phyloP scores from a whole-genome alignment of 1,140 invertebrate genomes.

The Drosophila subpulchrella region DNA sequence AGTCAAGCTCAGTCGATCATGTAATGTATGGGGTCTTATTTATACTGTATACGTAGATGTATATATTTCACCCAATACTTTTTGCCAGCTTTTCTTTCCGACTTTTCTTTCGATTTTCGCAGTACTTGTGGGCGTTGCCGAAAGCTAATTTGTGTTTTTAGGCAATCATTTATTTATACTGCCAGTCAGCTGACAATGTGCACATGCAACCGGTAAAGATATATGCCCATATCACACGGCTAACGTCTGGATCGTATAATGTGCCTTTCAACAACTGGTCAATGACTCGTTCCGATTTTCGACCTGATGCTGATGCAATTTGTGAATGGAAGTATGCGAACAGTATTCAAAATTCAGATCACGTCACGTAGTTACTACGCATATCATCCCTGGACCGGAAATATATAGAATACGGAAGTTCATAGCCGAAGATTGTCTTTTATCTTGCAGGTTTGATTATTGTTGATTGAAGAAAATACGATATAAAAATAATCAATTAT shows the following conservation, averaged over 20 bases:
- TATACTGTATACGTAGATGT: neutral
- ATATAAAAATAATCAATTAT: too few species aligned
- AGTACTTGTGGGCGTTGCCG: slow-evolving; percentile 8
- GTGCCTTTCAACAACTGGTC: slow-evolving; percentile 25
- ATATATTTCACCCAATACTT: neutral
- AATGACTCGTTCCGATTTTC: slow-evolving; percentile 14
- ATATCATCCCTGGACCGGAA: slow-evolving; percentile 23
- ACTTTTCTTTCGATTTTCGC: slow-evolving; percentile 3
- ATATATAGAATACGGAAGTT: slow-evolving; percentile 14
- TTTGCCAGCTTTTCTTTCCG: slow-evolving; percentile 12
- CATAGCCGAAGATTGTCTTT: neutral
- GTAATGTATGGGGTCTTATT: slow-evolving; percentile 9
- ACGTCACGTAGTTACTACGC: slow-evolving; percentile 27
- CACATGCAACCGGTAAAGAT: slow-evolving; percentile 27
- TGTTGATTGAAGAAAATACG: neutral
- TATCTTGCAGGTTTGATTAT: slow-evolving; percentile 2
- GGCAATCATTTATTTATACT: slow-evolving; percentile 1
- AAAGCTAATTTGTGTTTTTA: slow-evolving; percentile 15
- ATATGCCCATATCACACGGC: slow-evolving; percentile 1
- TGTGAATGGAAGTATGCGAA: slow-evolving; percentile 13
- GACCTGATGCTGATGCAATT: slow-evolving; percentile 15
- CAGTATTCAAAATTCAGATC: neutral
- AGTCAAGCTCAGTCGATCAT: slow-evolving; percentile 29
- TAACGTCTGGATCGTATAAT: neutral
- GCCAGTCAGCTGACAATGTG: slow-evolving; percentile 8